Percentiles rank a stretch among this genome's conserved stretches.
These are phyloP conservation scores for Sapayoa aenigma DNA, from an alignment of 2,113 vertebrate genomes.

Conservation along the genomic window DNA sequence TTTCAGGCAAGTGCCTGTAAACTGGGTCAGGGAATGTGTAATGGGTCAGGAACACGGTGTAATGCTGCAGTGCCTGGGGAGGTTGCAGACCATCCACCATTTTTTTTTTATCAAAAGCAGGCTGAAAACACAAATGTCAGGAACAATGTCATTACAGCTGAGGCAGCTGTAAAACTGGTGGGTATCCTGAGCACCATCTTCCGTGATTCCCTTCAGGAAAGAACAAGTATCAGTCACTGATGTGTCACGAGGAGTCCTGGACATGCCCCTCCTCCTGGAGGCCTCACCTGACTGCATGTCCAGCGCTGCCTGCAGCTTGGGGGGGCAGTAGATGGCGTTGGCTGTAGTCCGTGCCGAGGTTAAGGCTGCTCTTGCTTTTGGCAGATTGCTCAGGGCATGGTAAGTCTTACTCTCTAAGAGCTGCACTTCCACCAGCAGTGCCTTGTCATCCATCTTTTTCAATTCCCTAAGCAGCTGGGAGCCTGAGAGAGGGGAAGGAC, in stretches of 20 bases:
- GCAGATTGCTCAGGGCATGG: slow-evolving; percentile 96
- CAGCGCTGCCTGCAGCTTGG: slow-evolving; percentile 95
- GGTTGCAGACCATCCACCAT: not conserved
- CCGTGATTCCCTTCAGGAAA: not conserved
- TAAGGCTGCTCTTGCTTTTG: slow-evolving; percentile 96
- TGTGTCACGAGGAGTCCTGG: fast-evolving
- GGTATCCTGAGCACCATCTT: not conserved
- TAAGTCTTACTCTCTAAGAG: slow-evolving; percentile 98
- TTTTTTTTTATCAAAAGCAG: not conserved
- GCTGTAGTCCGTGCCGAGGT: slow-evolving; percentile 97
- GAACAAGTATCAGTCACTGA: fast-evolving
- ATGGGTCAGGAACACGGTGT: not conserved
- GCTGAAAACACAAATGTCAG: not conserved
- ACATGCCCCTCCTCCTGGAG: fast-evolving
- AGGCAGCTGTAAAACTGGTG: not conserved
- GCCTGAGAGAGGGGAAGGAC: slow-evolving; percentile 68
- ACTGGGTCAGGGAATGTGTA: not conserved
- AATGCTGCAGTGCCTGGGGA: not conserved
- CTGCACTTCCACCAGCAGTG: slow-evolving; percentile 97
- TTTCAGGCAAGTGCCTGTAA: not conserved
- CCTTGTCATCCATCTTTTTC: slow-evolving; percentile 99
- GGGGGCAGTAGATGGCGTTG: slow-evolving; percentile 98
- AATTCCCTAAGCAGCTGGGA: slow-evolving; percentile 93
- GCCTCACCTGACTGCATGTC: slow-evolving; percentile 97
- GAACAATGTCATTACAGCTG: not conserved